Evolutionary conservation across 2,888 invertebrate species (phyloP), one percentile per base, ranked within the genome.

Genomic region (Phyto melanocephala): DNA sequence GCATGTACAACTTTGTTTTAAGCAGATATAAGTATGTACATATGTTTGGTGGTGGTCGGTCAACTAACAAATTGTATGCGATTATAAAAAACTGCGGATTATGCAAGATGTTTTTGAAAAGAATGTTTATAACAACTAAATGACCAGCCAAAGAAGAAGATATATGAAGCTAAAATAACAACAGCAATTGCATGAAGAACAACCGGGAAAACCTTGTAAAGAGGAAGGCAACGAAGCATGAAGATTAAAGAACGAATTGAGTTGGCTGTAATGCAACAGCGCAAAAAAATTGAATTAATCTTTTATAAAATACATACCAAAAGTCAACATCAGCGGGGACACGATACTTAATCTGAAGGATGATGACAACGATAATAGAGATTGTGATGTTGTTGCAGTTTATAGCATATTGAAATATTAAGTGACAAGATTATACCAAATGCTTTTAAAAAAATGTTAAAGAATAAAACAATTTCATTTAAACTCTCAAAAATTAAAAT

Each of bases 21-120:
- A n/a, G n/a, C n/a, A n/a, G n/a, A n/a, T n/a, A n/a, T n/a, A n/a
- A n/a, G n/a, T 42, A 50, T 72, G 22, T 1, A 15, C 10, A 11
- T 15, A 15, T 56, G 5, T 60, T n/a, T 68, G 50, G 28, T 72
- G 65, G 62, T 40, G 47, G 62, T 45, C 35, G 42, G 52, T 70
- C 24, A 62, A 52, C n/a, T 24, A 35, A 45, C 6, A n/a, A 35
- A 54, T 63, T 62, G 35, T 42, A 42, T 35, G 50, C 42, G 28
- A 22, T 20, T 50, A 22, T 47, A 15, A 45, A 63, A 15, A 35
- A 24, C 70, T 77, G 62, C 58, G 65, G 28, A 65, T 71, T 78
- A 78, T 78, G 78, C 40, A 65, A 71, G 56, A 24, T 40, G 35
- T 50, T 65, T 60, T 47, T 50, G 20, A 15, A 20, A 28, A 58